A percentile compares a stretch with the other conserved stretches of the same genome.
phyloP scores from a whole-genome alignment of 2,797 vertebrate genomes.

The Eulemur rubriventer region DNA sequence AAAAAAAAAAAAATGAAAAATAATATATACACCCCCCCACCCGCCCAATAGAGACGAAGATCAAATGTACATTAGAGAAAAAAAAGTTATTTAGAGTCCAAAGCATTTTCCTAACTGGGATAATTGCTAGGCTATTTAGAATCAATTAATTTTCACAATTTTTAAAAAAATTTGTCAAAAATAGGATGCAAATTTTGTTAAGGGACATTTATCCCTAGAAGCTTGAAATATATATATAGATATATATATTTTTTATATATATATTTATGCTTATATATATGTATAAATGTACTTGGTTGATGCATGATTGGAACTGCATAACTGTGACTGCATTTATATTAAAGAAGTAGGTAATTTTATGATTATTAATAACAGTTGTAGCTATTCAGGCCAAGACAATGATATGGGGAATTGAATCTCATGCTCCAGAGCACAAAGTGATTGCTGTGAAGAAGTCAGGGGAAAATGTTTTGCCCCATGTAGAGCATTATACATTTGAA shows the following conservation, averaged over 20 bases:
- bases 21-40: background rate
- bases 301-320: conserved; percentile 23
- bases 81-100: conserved; percentile 5
- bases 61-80: conserved; percentile 14
- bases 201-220: conserved; percentile 20
- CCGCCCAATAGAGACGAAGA: background rate
- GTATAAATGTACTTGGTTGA: background rate
- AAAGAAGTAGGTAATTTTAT: conserved; percentile 65
- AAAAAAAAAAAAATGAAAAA: background rate
- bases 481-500: background rate
- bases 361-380: conserved; percentile 70
- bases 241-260: background rate
- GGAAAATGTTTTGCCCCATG: conserved; percentile 15
- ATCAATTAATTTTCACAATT: background rate
- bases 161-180: background rate
- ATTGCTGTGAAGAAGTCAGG: conserved; percentile 46
- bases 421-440: conserved; percentile 60
- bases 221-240: background rate
- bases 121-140: conserved; percentile 37
- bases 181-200: conserved; percentile 14
- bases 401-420: conserved; percentile 72
- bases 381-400: conserved; percentile 67
- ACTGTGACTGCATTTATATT: conserved; percentile 68
- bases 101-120: conserved; percentile 37
- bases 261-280: background rate